Evolutionary conservation across 2,797 vertebrate species (phyloP).

Genomic region (Mus minutoides): DNA sequence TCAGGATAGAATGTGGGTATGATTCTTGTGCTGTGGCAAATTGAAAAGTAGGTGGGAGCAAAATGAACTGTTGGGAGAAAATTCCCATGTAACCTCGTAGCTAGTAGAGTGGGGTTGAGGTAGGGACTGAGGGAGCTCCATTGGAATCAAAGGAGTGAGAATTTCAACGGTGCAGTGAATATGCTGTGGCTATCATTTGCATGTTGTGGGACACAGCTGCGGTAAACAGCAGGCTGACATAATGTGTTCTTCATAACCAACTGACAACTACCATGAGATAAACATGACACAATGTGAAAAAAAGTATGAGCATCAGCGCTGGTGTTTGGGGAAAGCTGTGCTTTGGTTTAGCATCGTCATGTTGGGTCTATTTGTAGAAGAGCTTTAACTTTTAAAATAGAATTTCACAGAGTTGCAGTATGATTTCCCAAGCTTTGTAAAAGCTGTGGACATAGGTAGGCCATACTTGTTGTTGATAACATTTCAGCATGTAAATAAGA

Average conservation of each 20-base stretch:
- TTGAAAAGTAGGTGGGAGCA: background rate
- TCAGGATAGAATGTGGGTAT: background rate
- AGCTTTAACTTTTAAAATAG: background rate
- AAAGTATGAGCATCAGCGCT: background rate
- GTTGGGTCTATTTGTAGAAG: background rate
- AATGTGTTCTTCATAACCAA: background rate
- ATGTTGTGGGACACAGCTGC: background rate
- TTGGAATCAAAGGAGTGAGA: background rate
- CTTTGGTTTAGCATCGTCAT: background rate
- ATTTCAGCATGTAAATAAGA: background rate
- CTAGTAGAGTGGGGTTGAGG: fast-evolving
- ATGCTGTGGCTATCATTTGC: background rate
- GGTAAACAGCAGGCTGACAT: background rate
- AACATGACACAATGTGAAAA: background rate
- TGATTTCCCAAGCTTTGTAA: background rate
- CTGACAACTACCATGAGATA: background rate
- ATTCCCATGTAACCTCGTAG: background rate
- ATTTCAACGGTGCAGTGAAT: background rate
- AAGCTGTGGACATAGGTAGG: background rate
- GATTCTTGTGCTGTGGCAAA: background rate
- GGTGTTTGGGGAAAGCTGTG: background rate
- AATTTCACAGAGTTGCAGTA: slow-evolving; percentile 20
- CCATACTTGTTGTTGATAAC: background rate
- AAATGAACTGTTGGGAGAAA: background rate
- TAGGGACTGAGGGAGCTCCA: background rate